Evolutionary conservation across 2,888 invertebrate genomes (phyloP).

Genomic region (Bedellia somnulentella): DNA sequence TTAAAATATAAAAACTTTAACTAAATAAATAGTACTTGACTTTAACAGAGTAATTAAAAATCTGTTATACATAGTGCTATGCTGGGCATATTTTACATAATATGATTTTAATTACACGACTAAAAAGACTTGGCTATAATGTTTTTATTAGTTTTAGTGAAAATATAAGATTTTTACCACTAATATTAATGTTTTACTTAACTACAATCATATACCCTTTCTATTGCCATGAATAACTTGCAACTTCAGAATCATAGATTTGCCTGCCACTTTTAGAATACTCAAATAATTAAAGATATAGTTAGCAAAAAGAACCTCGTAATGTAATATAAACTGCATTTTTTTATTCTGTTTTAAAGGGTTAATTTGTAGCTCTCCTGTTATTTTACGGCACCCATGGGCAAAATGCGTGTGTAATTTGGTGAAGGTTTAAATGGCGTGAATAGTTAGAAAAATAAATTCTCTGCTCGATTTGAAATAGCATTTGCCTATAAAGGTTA

Average conservation of each 20-base stretch:
- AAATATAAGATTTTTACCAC: background rate
- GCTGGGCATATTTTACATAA: background rate
- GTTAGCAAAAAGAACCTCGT: background rate
- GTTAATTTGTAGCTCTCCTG: background rate
- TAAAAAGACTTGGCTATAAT: background rate
- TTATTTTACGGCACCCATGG: background rate
- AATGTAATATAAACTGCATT: background rate
- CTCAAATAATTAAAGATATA: background rate
- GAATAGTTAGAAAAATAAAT: slow-evolving; percentile 1
- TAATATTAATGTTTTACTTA: background rate
- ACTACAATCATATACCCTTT: background rate
- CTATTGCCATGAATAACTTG: background rate
- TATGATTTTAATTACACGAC: background rate
- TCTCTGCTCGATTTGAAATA: no score
- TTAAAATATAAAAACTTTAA: no score
- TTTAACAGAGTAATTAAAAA: no score
- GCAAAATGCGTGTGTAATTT: background rate
- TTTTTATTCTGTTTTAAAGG: background rate
- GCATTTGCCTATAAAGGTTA: no score
- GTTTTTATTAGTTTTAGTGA: no score
- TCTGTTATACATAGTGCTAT: background rate
- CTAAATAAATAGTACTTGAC: no score
- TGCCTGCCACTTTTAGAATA: no score
- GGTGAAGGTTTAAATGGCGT: background rate
- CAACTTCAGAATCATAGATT: background rate